Evolutionary conservation across 2,888 invertebrate species (phyloP), one percentile per base, ranked within the genome.

Genomic region (Drosophila affinis): DNA sequence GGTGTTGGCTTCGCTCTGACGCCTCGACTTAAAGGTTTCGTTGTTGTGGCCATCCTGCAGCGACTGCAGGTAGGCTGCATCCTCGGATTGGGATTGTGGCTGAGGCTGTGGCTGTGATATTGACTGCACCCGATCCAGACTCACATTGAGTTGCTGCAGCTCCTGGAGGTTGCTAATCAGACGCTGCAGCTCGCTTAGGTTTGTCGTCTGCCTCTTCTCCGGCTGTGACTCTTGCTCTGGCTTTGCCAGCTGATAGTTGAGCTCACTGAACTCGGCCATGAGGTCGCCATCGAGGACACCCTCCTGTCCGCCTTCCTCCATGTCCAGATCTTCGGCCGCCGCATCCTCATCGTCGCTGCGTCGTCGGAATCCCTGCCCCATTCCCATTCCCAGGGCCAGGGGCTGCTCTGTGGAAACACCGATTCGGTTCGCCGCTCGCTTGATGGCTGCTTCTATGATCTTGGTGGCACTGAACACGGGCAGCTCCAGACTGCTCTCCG

Each of bases 101-200:
- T 27, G 32, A 6, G 2, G 47, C 39, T 39, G 39, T 14, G 14
- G 89, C 21, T 27, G 32, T 9, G 2, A 47, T 10, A 3, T 29
- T 55, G 29, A 27, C 82, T 34, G 45, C 39, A 65, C 54, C 49
- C 56, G 49, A 6, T 62, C 69, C 7, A 83, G 65, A 10, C 81
- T 90, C 0, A 91, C 79, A 56, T 91, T 91, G 3, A 91, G 85
- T 32, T 88, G 81, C 60, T 91, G 88, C 24, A 91, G 64, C 63
- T 91, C 87, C 45, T 90, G 89, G 10, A 94, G 91, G 60, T 93
- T 93, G 46, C 91, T 91, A 27, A 93, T 89, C 1, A 94, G 83
- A 62, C 93, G 92, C 58, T 92, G 92, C 14, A 94, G 76, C 69
- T 93, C 93, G 29, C 90, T 81, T 3, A 93, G 90, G 78, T 94